Evolutionary conservation across 2,888 invertebrate species (phyloP).

Genomic region (Drosophila silvestris): DNA sequence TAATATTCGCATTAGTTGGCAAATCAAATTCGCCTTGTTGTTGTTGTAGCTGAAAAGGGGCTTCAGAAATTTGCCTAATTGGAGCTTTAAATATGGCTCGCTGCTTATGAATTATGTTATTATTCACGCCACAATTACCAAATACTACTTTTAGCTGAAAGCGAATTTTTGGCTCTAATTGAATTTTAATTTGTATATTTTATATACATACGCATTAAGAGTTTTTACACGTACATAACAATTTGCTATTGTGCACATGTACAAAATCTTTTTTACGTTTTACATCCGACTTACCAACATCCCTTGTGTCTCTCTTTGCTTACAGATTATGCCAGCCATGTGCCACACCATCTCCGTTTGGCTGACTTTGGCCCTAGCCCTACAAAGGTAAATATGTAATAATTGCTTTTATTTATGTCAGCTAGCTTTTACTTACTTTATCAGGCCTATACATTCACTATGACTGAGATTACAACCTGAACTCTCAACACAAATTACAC

Average conservation of each 20-base stretch:
- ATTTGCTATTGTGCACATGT: not conserved
- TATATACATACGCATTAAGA: not conserved
- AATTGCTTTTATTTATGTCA: slow-evolving; percentile 13
- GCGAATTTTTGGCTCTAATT: not conserved
- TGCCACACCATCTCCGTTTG: slow-evolving; percentile 98
- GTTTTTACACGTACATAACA: not conserved
- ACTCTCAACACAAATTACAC: not conserved
- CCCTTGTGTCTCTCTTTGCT: slow-evolving; percentile 35
- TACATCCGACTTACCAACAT: slow-evolving; percentile 13
- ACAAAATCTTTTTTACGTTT: not conserved
- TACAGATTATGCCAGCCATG: slow-evolving; percentile 89
- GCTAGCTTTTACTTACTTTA: not conserved
- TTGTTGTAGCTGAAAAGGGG: no score
- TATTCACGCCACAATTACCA: not conserved
- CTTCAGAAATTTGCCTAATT: no score
- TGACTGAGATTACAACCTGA: slow-evolving; percentile 2
- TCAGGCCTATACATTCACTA: not conserved
- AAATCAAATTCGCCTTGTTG: not conserved
- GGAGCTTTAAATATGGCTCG: no score
- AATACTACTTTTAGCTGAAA: not conserved
- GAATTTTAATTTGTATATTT: not conserved
- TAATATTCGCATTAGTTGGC: not conserved
- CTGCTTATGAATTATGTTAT: not conserved
- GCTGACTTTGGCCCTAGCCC: slow-evolving; percentile 95
- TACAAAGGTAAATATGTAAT: slow-evolving; percentile 88